These are phyloP conservation scores for Oxyura jamaicensis DNA, from an alignment of 2,113 vertebrate species.

Conservation along the genomic window DNA sequence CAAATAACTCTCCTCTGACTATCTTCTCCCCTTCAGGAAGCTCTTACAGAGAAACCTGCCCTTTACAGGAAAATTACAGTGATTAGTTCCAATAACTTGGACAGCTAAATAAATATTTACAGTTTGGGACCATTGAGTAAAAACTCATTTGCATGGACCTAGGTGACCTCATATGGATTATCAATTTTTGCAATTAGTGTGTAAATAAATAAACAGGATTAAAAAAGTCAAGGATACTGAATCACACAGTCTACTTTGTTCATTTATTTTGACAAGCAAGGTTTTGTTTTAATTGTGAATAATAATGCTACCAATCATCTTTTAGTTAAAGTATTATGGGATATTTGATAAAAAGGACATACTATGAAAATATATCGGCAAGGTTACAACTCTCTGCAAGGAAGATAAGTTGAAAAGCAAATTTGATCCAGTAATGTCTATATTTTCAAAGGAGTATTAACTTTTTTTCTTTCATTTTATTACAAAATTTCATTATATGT, in stretches of 20 bases:
- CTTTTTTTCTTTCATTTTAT: background rate
- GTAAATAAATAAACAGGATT: slow-evolving; percentile 62
- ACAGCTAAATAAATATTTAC: slow-evolving; percentile 59
- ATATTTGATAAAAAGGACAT: background rate
- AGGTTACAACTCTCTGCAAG: background rate
- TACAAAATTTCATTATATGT: background rate
- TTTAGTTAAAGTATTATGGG: background rate
- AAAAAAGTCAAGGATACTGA: slow-evolving; percentile 47
- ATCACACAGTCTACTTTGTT: slow-evolving; percentile 2
- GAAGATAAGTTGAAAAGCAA: background rate
- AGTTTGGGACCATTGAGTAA: slow-evolving; percentile 38
- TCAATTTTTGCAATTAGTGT: slow-evolving; percentile 52
- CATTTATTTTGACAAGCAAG: slow-evolving; percentile 23
- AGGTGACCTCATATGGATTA: slow-evolving; percentile 42
- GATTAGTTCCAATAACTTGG: slow-evolving; percentile 8
- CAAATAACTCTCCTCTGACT: background rate
- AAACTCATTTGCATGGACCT: slow-evolving; percentile 51
- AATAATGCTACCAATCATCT: background rate
- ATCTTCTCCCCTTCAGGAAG: slow-evolving; percentile 7
- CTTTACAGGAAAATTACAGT: slow-evolving; percentile 13
- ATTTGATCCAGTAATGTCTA: background rate
- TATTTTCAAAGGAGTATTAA: background rate
- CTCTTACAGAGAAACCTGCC: background rate
- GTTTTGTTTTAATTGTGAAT: slow-evolving; percentile 14
- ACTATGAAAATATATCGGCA: background rate